Percentiles rank a stretch among this genome's conserved stretches.
Conservation (phyloP, 2,888 invertebrate genomes). For the Diadromus collaris region DNA sequence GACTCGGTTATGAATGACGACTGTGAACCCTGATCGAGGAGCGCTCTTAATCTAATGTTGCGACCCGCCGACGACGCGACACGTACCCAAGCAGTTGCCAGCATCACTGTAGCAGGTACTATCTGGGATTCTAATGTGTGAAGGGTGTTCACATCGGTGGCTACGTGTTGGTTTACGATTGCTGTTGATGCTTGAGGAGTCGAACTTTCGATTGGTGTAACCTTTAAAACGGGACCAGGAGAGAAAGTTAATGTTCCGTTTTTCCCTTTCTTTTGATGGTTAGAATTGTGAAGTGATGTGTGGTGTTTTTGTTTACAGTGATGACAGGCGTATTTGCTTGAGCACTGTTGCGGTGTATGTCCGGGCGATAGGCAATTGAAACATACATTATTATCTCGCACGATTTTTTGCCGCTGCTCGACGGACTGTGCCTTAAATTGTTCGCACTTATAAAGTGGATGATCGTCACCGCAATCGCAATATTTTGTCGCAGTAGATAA, state of each 20-base stretch:
- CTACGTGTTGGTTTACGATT: not conserved
- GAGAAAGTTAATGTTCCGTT: not conserved
- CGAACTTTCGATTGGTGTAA: not conserved
- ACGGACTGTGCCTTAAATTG: not conserved
- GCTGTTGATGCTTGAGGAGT: not conserved
- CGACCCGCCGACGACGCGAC: not conserved
- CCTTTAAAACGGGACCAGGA: not conserved
- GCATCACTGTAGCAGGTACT: not conserved
- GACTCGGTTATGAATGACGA: not conserved
- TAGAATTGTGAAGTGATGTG: not conserved
- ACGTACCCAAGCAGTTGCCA: not conserved
- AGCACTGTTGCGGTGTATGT: not conserved
- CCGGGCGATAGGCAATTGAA: not conserved
- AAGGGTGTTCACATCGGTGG: not conserved
- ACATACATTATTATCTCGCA: slow-evolving; percentile 12
- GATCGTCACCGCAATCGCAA: slow-evolving; percentile 7
- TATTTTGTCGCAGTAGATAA: slow-evolving; percentile 1
- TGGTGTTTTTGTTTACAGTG: slow-evolving; percentile 2
- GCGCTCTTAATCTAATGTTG: not conserved
- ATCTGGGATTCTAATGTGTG: not conserved
- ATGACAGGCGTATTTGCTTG: slow-evolving; percentile 2
- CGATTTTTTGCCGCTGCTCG: slow-evolving; percentile 5
- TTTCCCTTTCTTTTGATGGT: not conserved
- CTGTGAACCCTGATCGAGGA: not conserved
- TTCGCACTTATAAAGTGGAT: slow-evolving; percentile 12